Evolutionary conservation across 2,113 vertebrate species (phyloP), one percentile per base, ranked within the genome.

Genomic region (Otis tarda): DNA sequence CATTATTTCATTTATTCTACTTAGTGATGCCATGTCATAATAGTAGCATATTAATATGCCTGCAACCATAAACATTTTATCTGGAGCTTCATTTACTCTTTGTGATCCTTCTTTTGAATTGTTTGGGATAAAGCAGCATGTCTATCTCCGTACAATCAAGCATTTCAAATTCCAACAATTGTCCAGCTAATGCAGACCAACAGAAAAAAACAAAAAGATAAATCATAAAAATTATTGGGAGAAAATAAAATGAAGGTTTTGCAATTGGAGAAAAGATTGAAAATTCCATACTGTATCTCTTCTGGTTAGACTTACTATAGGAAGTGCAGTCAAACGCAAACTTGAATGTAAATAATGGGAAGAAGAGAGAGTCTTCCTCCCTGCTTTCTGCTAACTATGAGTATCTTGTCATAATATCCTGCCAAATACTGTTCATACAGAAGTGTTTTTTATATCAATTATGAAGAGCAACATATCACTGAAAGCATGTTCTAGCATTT

Each of bases 1-100:
- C 86, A 76, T 91, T 70, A 92, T 82, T 96, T 89, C 53, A 91
- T 94, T 95, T 80, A 80, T 88, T 89, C 85, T 88, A 63, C 82
- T 90, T 89, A 86, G 91, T 43, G 70, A 79, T 89, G 92, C 69
- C 50, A 75, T 85, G 89, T 68, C 74, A 65, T 37, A 91, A 73
- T 14, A 73, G 61, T 24, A 79, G 59, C 70, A 70, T n/a, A 83
- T 93, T 92, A 94, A 96, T 74, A 94, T 76, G 88, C 70, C 53
- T 96, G 86, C 45, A 91, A 94, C 83, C 65, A 77, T 49, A 82
- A 95, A 69, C 75, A 76, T 45, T 4, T 0, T 55, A 79, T 49
- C 45, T 76, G 45, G 69, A 80, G 53, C 83, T 89, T 78, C 61
- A 30, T 79, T 90, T 92, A 22, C 64, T 79, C 69, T 37, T 81